Base-by-base conservation (phyloP, 64 coral and sea anemone species). In the Acropora yongei region DNA sequence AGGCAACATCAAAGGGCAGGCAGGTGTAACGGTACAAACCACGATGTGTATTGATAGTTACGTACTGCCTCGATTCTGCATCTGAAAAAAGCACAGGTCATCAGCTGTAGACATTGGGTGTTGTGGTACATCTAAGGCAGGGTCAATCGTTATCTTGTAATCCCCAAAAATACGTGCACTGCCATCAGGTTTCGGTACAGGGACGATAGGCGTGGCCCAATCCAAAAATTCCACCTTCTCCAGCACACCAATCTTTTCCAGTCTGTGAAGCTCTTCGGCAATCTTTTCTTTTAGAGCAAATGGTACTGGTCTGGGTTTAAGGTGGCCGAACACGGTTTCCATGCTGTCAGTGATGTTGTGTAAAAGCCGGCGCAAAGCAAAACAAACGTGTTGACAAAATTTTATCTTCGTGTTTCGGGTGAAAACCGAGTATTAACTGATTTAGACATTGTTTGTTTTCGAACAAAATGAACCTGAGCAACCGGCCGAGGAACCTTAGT, bases 171-270 rank as follows among this genome's bases (percentile, higher is more conserved):
- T 90, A n/a, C 88, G 5, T 12, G 86, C 86, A 30, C 10, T 47
- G 13, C 89, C 89, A 73, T 91, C 82, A 18, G 88, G 18, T 78
- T 87, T 91, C 2, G 73, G 46, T 6, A 95, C 82, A 39, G 89
- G 69, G 9, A 90, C 88, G 11, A 91, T 82, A 45, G 90, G 94
- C 1, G 45, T 91, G 13, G 94, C 94, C 94, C 89, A 96, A 44
- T 95, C 85, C 16, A 66, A 88, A 61, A 79, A 63, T 53, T 78
- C 80, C 47, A 90, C 88, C 6, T 78, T 75, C 55, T 76, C 86
- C 46, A 95, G 72, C 13, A 82, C 30, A 30, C 30, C 30, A 30
- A 30, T 66, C 58, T 66, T 85, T 68, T 95, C 88, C 20, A 95
- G 45, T 57, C 83, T 78, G 5, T 45, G 19, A 53, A 75, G 49